Evolutionary conservation across 2,113 vertebrate species (phyloP).

Genomic region (Chlorodrepanis virens): DNA sequence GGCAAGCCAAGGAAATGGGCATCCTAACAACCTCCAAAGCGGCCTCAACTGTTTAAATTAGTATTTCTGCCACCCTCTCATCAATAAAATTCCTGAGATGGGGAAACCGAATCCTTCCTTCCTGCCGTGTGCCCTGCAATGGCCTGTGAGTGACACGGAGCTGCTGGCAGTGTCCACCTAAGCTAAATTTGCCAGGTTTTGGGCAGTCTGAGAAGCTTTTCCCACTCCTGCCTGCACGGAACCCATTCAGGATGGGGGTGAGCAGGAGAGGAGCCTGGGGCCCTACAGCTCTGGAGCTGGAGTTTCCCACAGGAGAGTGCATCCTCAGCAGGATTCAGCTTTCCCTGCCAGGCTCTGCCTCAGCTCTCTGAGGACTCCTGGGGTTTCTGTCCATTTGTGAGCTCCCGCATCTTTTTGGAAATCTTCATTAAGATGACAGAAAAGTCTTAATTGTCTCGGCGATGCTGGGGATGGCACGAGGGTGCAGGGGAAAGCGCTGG

Average conservation of each 20-base stretch:
- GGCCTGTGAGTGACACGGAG: fast-evolving
- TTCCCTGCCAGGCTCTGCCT: neutral
- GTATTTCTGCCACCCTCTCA: neutral
- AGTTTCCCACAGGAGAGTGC: neutral
- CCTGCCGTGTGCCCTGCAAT: neutral
- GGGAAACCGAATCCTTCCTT: neutral
- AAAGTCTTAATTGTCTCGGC: neutral
- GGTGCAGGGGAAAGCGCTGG: neutral
- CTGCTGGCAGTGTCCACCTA: fast-evolving
- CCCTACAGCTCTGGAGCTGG: neutral
- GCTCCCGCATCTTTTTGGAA: neutral
- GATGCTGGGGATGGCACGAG: neutral
- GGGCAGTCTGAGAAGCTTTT: neutral
- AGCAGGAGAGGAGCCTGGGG: neutral
- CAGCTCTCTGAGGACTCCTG: neutral
- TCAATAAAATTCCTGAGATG: neutral
- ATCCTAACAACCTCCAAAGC: neutral
- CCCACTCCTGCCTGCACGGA: neutral
- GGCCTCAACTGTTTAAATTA: neutral
- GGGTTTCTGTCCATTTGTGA: neutral
- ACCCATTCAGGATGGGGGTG: fast-evolving
- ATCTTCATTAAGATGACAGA: neutral
- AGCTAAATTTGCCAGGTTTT: neutral
- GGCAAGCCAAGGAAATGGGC: conserved; percentile 65
- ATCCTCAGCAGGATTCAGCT: neutral